Conservation (phyloP, 2,113 vertebrate genomes). For the Pseudolaguvia tuberculata region DNA sequence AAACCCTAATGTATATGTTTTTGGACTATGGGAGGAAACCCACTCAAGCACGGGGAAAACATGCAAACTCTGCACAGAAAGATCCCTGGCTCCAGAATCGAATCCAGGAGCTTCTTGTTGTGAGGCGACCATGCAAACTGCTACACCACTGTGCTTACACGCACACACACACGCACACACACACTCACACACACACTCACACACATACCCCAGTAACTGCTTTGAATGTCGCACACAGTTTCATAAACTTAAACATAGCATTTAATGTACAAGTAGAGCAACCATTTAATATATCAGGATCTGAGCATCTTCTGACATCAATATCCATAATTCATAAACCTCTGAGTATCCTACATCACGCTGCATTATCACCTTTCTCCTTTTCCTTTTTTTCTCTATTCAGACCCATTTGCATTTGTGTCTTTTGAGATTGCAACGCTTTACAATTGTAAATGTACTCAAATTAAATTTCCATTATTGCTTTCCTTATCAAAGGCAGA, state of each 20-base stretch:
- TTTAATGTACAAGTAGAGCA: background rate
- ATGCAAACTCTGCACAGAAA: too few relatives aligned
- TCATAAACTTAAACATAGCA: background rate
- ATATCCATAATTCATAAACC: background rate
- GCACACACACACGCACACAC: too few relatives aligned
- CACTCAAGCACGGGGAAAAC: too few relatives aligned
- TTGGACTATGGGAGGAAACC: too few relatives aligned
- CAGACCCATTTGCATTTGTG: constrained; percentile 6
- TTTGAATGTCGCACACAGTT: background rate
- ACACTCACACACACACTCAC: too few relatives aligned
- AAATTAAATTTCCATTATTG: constrained; percentile 60
- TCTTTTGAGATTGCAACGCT: constrained; percentile 43
- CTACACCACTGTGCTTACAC: too few relatives aligned
- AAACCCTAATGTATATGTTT: too few relatives aligned
- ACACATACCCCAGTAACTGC: background rate
- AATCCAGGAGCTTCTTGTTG: too few relatives aligned
- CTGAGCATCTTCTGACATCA: background rate
- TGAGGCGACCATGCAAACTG: too few relatives aligned
- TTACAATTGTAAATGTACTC: constrained; percentile 51
- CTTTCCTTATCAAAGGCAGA: constrained; percentile 52
- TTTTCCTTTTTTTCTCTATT: constrained; percentile 18
- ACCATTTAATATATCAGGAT: background rate
- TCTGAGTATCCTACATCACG: background rate
- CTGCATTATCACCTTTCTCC: background rate
- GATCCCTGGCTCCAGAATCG: too few relatives aligned